These are phyloP conservation scores for Desoria tigrina DNA, from an alignment of 2,888 invertebrate genomes.

Conservation along the genomic window DNA sequence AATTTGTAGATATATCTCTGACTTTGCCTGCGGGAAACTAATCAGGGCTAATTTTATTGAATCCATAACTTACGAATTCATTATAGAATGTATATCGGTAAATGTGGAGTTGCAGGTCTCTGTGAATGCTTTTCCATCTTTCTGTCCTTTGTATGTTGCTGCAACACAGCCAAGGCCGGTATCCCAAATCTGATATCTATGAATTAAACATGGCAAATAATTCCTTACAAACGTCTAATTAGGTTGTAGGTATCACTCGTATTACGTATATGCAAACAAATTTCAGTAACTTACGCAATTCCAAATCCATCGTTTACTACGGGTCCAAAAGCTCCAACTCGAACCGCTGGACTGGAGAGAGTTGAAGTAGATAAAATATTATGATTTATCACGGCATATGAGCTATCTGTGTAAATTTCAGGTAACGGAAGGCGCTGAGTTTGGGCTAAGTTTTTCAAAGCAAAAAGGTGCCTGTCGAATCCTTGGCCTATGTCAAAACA, in stretches of 20 bases:
- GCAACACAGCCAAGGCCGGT: constrained; percentile 79
- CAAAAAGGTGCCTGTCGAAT: constrained; percentile 94
- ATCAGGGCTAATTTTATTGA: not conserved
- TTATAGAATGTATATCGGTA: constrained; percentile 65
- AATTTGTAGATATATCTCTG: no score
- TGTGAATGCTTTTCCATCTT: constrained; percentile 71
- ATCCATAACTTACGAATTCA: constrained; percentile 43
- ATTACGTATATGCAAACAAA: no score
- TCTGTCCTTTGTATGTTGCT: constrained; percentile 73
- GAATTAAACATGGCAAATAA: constrained; percentile 57
- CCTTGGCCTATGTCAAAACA: constrained; percentile 67
- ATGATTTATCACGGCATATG: constrained; percentile 77
- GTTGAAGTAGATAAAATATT: constrained; percentile 95
- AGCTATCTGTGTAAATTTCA: constrained; percentile 55
- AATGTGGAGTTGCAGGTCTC: constrained; percentile 72
- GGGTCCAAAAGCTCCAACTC: constrained; percentile 92
- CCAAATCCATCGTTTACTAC: constrained; percentile 89
- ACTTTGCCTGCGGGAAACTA: no score
- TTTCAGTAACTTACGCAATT: constrained; percentile 74
- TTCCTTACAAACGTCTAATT: no score
- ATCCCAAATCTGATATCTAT: constrained; percentile 83
- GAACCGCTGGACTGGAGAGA: constrained; percentile 78
- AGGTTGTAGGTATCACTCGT: no score
- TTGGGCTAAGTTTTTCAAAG: constrained; percentile 73
- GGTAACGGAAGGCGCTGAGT: constrained; percentile 54